A percentile compares a stretch with the other conserved stretches of the same genome.
phyloP scores from a whole-genome alignment of 1,140 invertebrate genomes.

The Metopolophium dirhodum region DNA sequence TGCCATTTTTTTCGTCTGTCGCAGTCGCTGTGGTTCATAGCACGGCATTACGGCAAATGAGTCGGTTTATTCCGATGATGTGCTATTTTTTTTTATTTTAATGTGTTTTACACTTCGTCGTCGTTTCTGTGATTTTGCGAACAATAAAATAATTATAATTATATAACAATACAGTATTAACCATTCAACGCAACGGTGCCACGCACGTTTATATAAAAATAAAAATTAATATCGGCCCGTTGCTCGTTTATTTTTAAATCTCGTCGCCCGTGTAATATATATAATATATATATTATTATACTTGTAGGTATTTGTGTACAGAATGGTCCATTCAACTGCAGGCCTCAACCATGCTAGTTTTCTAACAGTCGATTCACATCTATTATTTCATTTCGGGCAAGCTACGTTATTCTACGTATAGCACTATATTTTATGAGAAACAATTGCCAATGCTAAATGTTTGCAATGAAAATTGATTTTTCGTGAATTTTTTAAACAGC shows the following conservation, averaged over 20 bases:
- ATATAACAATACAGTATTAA: not conserved
- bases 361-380: not conserved
- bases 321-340: not conserved
- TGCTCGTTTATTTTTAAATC: constrained; percentile 12
- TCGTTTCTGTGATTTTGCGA: not conserved
- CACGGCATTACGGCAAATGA: not conserved
- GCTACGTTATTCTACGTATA: not conserved
- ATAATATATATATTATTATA: not conserved
- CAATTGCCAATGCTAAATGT: not conserved
- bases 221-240: constrained; percentile 5
- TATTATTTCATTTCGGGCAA: not conserved
- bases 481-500: not conserved
- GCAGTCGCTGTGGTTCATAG: not conserved
- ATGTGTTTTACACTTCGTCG: not conserved
- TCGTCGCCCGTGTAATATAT: not conserved
- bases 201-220: not conserved
- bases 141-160: not conserved
- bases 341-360: not conserved
- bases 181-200: not conserved
- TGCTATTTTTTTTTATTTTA: not conserved
- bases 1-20: not conserved
- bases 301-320: not conserved
- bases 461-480: not conserved
- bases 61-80: not conserved
- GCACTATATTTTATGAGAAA: not conserved